phyloP scores from a whole-genome alignment of 2,113 vertebrate genomes.

The Trochalopteron elliotii region DNA sequence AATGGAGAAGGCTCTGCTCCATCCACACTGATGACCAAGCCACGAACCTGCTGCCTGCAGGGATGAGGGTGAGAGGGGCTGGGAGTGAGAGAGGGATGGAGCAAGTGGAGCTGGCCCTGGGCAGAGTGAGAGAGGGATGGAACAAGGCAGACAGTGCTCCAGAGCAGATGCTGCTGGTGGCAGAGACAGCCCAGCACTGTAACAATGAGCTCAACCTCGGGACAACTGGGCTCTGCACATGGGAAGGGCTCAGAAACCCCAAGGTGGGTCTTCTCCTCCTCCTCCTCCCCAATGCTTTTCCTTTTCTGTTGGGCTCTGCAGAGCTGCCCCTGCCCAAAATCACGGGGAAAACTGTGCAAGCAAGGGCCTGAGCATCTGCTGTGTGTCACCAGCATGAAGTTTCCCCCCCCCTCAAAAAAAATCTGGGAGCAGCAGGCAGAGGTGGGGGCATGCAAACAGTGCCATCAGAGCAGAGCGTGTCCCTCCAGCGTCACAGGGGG shows the following conservation, averaged over 20 bases:
- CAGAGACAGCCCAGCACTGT: not conserved
- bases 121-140: too few relatives aligned
- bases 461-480: not conserved
- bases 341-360: fast-evolving
- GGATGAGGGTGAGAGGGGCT: not conserved
- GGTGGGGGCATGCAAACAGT: not conserved
- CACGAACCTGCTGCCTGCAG: fast-evolving
- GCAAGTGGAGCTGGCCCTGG: fast-evolving
- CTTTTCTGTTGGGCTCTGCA: not conserved
- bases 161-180: not conserved
- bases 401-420: not conserved
- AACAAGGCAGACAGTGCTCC: not conserved
- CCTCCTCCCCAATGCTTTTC: fast-evolving
- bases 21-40: fast-evolving
- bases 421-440: not conserved
- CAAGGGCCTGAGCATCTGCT: not conserved
- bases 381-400: fast-evolving
- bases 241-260: not conserved
- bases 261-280: not conserved
- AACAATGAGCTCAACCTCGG: not conserved
- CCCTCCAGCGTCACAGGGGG: not conserved
- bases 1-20: not conserved
- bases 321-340: not conserved
- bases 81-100: not conserved
- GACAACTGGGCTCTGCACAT: fast-evolving